phyloP scores from a whole-genome alignment of 2,888 invertebrate genomes.

The Epinotia ramella region DNA sequence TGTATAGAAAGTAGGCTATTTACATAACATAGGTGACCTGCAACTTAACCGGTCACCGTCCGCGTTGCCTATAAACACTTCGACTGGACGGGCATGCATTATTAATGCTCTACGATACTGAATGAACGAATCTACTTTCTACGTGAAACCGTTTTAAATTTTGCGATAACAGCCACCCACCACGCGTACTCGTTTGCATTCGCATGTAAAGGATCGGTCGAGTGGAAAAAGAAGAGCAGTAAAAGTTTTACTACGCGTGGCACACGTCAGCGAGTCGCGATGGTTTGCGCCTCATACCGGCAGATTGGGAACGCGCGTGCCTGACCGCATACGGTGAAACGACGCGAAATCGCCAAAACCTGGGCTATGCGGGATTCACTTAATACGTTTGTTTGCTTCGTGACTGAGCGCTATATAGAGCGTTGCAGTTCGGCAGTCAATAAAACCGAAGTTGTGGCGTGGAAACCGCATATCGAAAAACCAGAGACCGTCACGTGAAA shows the following conservation, averaged over 20 bases:
- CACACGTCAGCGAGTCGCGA: slow-evolving; percentile 55
- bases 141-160: slow-evolving; percentile 19
- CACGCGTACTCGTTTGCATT: slow-evolving; percentile 9
- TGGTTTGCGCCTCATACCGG: slow-evolving; percentile 66
- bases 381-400: slow-evolving; percentile 63
- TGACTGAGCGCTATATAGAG: slow-evolving; percentile 67
- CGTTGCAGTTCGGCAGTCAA: slow-evolving; percentile 70
- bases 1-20: slow-evolving; percentile 10
- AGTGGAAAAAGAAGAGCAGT: slow-evolving; percentile 55
- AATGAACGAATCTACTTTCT: slow-evolving; percentile 6
- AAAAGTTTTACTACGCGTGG: slow-evolving; percentile 59
- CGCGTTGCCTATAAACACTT: slow-evolving; percentile 25
- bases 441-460: slow-evolving; percentile 74
- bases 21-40: slow-evolving; percentile 13
- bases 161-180: slow-evolving; percentile 8
- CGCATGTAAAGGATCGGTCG: slow-evolving; percentile 32
- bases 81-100: slow-evolving; percentile 32
- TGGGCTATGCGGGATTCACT: slow-evolving; percentile 63
- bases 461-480: slow-evolving; percentile 80
- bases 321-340: slow-evolving; percentile 60
- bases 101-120: slow-evolving; percentile 38
- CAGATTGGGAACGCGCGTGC: slow-evolving; percentile 63
- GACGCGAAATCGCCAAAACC: slow-evolving; percentile 55
- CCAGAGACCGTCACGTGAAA: slow-evolving; percentile 78
- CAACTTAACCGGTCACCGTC: slow-evolving; percentile 18